Base-by-base conservation (phyloP, 2,888 invertebrate genomes). In the Pinctada fucata region DNA sequence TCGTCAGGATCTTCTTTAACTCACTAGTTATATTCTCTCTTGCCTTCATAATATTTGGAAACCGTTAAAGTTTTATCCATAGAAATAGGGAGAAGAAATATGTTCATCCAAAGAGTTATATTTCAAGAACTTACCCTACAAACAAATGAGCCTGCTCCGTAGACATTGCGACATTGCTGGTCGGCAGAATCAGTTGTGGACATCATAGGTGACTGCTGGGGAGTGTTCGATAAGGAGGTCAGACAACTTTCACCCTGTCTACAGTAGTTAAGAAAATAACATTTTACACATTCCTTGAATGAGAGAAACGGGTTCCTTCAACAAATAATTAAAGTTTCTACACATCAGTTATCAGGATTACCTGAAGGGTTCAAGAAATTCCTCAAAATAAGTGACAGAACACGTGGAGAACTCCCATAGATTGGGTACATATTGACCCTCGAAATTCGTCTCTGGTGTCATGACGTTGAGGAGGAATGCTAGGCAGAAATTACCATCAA, bases 401-500 rank as follows among this genome's bases (percentile, higher is more conserved):
- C 76, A 77, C 0, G 48, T 50, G 10, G 76, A 77, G 47, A 77
- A 77, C 47, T 49, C 48, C 72, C 72, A 72, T n/a, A 72, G 72
- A 67, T 77, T 77, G 58, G 67, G 51, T 47, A 58, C 66, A 5
- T 72, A 63, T 4, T 63, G 58, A 45, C 72, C 72, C 48, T 72
- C 65, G 48, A 77, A 77, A 45, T 10, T 48, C 49, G 70, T 70
- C 51, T 66, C 67, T 10, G 72, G 51, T n/a, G 76, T 72, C 76
- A 77, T 77, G 52, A 77, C 72, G 50, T 72, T 72, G 2, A 77
- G 58, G 47, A 66, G 51, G 3, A 67, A 66, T 1, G 71, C 48
- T 52, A 65, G 48, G 10, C 76, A 77, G 48, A 77, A 77, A n/a
- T 77, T 77, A 3, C 76, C 76, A 67, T 77, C 76, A 52, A 77